Base-by-base conservation (phyloP, 2,888 invertebrate species). In the Parasteatoda lunata region DNA sequence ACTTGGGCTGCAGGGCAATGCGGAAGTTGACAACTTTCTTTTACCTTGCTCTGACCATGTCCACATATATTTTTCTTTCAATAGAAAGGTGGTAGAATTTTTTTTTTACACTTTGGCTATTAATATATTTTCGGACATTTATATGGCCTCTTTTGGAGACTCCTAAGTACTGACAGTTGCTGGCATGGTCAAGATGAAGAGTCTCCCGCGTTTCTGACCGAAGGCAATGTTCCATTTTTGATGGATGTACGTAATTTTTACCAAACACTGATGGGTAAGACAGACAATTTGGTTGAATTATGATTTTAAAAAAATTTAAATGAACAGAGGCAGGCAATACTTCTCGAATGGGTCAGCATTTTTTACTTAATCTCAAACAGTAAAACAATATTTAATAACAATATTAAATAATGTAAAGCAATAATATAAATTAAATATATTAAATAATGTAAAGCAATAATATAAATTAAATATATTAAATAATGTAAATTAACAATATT, bases 21-120 rank as follows among this genome's bases (percentile, higher is more conserved):
- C 81, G 82, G 82, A 82, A 87, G 86, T 73, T 87, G 86, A 87
- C 86, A 78, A 77, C 80, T 85, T 79, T 85, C 80, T 80, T 80
- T 64, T 68, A 54, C 78, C 75, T 54, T 54, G 49, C 13, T 49
- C 70, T 15, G 13, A 13, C 54, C 65, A 70, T 66, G 66, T 54
- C 59, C 69, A 59, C 73, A 68, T 45, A 64, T 49, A 48, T 82
- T 77, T 71, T 59, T 72, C 52, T 15, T 15, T 68, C 66, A 48
- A 11, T 65, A 48, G 47, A 54, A 13, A 30, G 59, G 30, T 52
- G 59, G 48, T n/a, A 11, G 47, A 13, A 51, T 76, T 82, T 84
- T 70, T 77, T 75, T 77, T 45, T 69, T 49, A 6, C 45, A 72
- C 51, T 51, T 47, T 64, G 13, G 54, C 65, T 66, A n/a, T 64